Percentiles rank a stretch among this genome's conserved stretches.
phyloP scores from a whole-genome alignment of 2,797 vertebrate genomes.

The Eulemur mongoz region DNA sequence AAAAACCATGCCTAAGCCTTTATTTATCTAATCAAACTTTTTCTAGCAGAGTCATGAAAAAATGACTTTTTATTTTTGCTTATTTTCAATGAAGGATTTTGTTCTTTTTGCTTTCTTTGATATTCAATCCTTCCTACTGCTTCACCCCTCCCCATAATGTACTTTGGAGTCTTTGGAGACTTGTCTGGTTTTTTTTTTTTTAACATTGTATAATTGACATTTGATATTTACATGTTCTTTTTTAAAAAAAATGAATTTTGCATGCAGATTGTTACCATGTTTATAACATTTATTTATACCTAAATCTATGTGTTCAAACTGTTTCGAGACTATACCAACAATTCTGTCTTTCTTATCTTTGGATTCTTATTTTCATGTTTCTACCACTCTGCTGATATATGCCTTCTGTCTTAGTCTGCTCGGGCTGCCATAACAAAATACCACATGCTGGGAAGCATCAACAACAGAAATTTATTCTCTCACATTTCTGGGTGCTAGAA shows the following conservation, averaged over 20 bases:
- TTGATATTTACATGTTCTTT: background rate
- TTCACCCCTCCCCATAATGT: background rate
- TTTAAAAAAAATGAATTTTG: background rate
- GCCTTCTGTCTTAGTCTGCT: background rate
- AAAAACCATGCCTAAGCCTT: background rate
- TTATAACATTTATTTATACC: constrained; percentile 1
- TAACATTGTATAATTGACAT: background rate
- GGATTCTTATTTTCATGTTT: background rate
- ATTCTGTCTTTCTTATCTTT: background rate
- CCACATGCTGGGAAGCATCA: background rate
- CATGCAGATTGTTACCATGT: background rate
- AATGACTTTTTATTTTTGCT: background rate
- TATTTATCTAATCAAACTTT: background rate
- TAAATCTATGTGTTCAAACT: background rate
- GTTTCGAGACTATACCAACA: background rate
- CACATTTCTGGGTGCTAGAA: background rate
- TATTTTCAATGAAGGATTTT: background rate
- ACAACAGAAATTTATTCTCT: background rate
- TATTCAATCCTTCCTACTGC: background rate
- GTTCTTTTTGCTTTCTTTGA: background rate
- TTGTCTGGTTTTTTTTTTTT: background rate
- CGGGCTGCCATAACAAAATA: background rate
- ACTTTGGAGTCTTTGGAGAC: background rate
- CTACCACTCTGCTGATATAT: background rate
- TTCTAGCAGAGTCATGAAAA: background rate